Evolutionary conservation across 2,113 vertebrate genomes (phyloP).

Genomic region (Protomyctophum bolini): DNA sequence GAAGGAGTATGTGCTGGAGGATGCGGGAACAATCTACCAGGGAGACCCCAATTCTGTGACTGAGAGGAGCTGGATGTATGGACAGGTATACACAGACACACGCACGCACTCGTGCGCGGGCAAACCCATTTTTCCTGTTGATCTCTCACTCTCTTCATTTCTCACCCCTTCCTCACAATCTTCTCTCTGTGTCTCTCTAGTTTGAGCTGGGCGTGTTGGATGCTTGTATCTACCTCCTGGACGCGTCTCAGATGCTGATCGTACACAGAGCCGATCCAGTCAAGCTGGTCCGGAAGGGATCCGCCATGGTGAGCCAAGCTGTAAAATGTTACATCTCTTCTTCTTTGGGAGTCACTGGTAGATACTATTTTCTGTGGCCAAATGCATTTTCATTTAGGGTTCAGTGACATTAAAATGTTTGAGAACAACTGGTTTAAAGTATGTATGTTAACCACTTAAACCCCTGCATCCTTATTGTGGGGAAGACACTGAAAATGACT

Average conservation of each 20-base stretch:
- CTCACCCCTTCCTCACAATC: neutral
- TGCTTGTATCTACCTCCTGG: slow-evolving; percentile 88
- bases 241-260: slow-evolving; percentile 83
- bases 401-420: neutral
- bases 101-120: slow-evolving; percentile 21
- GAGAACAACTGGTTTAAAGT: too few relatives aligned
- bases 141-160: neutral
- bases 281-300: slow-evolving; percentile 84
- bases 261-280: slow-evolving; percentile 79
- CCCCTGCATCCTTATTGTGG: too few relatives aligned
- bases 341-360: too few relatives aligned
- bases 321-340: too few relatives aligned
- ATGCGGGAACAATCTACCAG: slow-evolving; percentile 83
- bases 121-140: neutral
- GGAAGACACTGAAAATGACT: too few relatives aligned
- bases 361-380: neutral
- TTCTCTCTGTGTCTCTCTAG: slow-evolving; percentile 62
- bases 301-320: slow-evolving; percentile 83
- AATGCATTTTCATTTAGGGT: neutral
- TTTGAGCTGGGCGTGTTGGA: slow-evolving; percentile 88
- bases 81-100: slow-evolving; percentile 82
- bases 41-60: slow-evolving; percentile 64
- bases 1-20: slow-evolving; percentile 88
- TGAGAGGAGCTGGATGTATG: slow-evolving; percentile 85
- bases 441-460: too few relatives aligned